phyloP scores from a whole-genome alignment of 2,113 vertebrate genomes.

The Athene noctua region DNA sequence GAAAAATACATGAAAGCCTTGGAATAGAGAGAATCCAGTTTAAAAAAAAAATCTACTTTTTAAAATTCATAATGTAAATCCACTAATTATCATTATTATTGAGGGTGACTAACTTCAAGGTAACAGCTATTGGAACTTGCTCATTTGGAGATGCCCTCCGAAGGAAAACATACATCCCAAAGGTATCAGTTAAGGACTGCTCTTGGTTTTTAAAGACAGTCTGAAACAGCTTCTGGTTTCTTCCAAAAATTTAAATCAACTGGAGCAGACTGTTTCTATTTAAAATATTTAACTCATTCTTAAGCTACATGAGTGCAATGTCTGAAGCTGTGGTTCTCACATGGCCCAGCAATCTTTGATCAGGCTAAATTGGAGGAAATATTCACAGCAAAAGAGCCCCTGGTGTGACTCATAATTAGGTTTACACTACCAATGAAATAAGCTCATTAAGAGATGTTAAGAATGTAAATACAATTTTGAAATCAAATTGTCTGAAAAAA shows the following conservation, averaged over 20 bases:
- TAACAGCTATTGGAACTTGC: background rate
- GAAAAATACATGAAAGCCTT: background rate
- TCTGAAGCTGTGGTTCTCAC: background rate
- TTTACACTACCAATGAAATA: constrained; percentile 53
- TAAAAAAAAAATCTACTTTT: background rate
- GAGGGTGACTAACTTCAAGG: background rate
- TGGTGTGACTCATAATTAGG: constrained; percentile 64
- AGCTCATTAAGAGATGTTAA: constrained; percentile 62
- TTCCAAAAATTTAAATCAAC: background rate
- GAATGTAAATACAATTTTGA: constrained; percentile 64
- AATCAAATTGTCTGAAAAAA: constrained; percentile 67
- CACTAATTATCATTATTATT: background rate
- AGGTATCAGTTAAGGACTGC: background rate
- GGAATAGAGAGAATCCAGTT: background rate
- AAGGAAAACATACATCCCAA: background rate
- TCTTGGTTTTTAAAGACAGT: background rate
- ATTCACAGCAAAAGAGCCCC: constrained; percentile 43
- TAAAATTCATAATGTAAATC: background rate
- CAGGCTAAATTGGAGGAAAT: constrained; percentile 42
- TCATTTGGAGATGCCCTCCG: background rate
- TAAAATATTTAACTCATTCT: background rate
- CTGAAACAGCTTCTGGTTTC: background rate
- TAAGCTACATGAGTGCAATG: background rate
- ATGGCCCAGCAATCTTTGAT: constrained; percentile 9
- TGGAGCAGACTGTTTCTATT: background rate